A percentile compares a stretch with the other conserved stretches of the same genome.
phyloP scores from a whole-genome alignment of 2,888 invertebrate genomes.

The Ophioninae sp. region DNA sequence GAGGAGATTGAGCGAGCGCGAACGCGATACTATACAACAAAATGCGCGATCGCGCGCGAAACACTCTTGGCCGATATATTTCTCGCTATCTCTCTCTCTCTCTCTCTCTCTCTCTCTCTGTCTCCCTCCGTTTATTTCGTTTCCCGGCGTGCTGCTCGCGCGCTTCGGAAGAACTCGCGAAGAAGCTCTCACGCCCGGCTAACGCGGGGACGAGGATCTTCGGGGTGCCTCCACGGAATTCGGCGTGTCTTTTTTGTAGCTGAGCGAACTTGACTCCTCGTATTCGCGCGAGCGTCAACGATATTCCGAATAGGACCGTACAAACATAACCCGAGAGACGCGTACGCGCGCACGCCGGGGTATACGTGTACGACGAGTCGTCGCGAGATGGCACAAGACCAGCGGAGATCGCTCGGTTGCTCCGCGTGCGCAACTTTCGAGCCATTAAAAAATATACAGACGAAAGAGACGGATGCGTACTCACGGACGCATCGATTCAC shows the following conservation, averaged over 20 bases:
- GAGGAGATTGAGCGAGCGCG: conserved; percentile 48
- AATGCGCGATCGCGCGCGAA: conserved; percentile 54
- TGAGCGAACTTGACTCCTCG: conserved; percentile 40
- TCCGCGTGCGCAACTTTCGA: conserved; percentile 30
- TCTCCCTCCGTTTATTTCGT: conserved; percentile 25
- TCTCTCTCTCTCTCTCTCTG: conserved; percentile 18
- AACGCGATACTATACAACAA: conserved; percentile 53
- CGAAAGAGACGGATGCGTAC: not conserved
- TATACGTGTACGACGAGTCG: conserved; percentile 13
- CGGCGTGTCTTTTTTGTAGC: conserved; percentile 39
- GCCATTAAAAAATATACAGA: not conserved
- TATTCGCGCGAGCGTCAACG: conserved; percentile 25
- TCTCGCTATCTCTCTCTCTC: conserved; percentile 31
- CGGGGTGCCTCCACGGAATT: conserved; percentile 49
- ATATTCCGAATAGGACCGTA: conserved; percentile 51
- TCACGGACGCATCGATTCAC: not conserved
- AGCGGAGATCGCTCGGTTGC: conserved; percentile 13
- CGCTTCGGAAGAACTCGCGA: conserved; percentile 53
- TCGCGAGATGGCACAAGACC: conserved; percentile 20
- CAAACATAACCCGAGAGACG: conserved; percentile 32
- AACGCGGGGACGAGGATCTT: conserved; percentile 44
- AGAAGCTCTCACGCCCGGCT: conserved; percentile 42
- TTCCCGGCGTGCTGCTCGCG: conserved; percentile 25
- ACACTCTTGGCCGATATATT: conserved; percentile 34
- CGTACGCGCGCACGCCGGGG: not conserved